Percentiles rank a stretch among this genome's conserved stretches.
These are phyloP conservation scores for Todus mexicanus DNA, from an alignment of 2,797 vertebrate genomes.

Conservation along the genomic window DNA sequence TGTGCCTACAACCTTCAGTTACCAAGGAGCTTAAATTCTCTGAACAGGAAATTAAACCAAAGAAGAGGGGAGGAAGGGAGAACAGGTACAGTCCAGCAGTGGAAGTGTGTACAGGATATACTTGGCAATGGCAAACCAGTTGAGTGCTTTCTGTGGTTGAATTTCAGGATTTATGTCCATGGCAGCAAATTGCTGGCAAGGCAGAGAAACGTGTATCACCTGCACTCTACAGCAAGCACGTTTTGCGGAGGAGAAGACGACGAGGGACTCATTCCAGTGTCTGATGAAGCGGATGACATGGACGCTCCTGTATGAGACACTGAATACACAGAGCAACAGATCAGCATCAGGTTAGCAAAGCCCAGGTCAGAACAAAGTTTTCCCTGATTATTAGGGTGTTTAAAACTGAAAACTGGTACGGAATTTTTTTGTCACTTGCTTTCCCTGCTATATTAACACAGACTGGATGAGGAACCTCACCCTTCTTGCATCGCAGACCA, in stretches of 20 bases:
- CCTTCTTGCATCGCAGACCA: neutral
- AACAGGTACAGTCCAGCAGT: slow-evolving; percentile 74
- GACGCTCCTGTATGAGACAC: slow-evolving; percentile 93
- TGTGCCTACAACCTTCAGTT: slow-evolving; percentile 77
- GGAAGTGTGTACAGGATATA: slow-evolving; percentile 71
- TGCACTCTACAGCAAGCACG: slow-evolving; percentile 94
- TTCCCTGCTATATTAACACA: neutral
- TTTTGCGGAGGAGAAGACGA: slow-evolving; percentile 93
- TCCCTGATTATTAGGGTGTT: neutral
- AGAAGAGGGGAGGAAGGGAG: slow-evolving; percentile 42
- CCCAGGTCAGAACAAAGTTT: neutral
- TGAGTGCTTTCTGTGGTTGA: slow-evolving; percentile 85
- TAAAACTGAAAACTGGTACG: neutral
- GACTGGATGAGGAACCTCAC: neutral
- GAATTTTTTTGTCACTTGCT: neutral
- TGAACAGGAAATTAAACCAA: slow-evolving; percentile 70
- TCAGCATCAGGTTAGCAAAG: neutral
- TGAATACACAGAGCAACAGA: slow-evolving; percentile 19
- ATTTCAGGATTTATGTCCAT: slow-evolving; percentile 78
- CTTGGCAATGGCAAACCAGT: slow-evolving; percentile 81
- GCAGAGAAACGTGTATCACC: slow-evolving; percentile 86
- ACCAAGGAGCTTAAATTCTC: slow-evolving; percentile 74
- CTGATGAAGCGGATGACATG: slow-evolving; percentile 94
- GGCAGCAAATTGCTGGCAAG: slow-evolving; percentile 80
- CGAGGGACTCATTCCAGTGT: slow-evolving; percentile 94